Base-by-base conservation (phyloP, 2,113 vertebrate species). In the Corythaeola cristata region DNA sequence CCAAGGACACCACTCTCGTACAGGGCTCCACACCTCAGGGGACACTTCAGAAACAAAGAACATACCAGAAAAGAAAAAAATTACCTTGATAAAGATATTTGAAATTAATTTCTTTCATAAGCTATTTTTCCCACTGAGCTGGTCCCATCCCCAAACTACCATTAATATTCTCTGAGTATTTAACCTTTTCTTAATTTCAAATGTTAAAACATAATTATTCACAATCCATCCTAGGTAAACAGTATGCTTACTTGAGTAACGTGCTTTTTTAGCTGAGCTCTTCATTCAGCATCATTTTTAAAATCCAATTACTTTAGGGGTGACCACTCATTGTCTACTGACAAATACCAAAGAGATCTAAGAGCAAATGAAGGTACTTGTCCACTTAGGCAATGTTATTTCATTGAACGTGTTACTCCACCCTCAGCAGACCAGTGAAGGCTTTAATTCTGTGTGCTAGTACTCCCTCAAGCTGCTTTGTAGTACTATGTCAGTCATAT, bases 171-270 rank as follows among this genome's bases (percentile, higher is more conserved):
- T 76, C 27, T 30, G 24, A 62, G 47, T 59, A 68, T 85, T 84
- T 92, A 84, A 89, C 63, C 52, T 95, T 63, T 88, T 75, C 75
- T 66, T 85, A 63, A 74, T 92, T 96, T 92, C 55, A 86, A 84
- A 62, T 69, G 47, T 75, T 77, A 73, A 74, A 89, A 89, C 71
- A 75, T 21, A 94, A 89, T 78, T 91, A 71, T 84, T 84, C 52
- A 55, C 68, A 81, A 87, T 49, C 58, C 35, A 82, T 45, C 27
- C 64, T 59, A 71, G 64, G 39, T 81, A 89, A 96, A 90, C 56
- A 88, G 63, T 15, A 87, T 19, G 22, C 26, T 62, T 87, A 37
- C 79, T 89, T 78, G 47, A 92, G 47, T 67, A 95, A 95, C 6
- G 77, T 20, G 41, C 12, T 60, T 75, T 94, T 85, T 67, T 15